These are phyloP conservation scores for Dioctria linearis DNA, from an alignment of 2,888 invertebrate genomes.

Conservation along the genomic window DNA sequence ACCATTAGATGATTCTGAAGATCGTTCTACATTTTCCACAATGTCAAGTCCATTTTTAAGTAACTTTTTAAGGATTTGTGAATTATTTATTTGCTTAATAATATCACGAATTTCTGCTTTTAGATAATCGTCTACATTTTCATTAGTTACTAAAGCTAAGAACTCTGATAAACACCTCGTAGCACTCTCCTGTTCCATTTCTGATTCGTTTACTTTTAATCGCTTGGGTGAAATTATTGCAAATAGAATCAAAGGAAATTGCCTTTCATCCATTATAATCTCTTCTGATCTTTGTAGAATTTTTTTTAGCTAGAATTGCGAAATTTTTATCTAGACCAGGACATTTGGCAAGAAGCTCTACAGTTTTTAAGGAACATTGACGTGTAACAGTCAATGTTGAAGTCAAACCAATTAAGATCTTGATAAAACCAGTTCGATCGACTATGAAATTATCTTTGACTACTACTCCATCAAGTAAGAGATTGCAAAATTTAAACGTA, in stretches of 20 bases:
- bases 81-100: conserved; percentile 71
- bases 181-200: conserved; percentile 60
- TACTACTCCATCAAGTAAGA: conserved; percentile 59
- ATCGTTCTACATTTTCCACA: conserved; percentile 60
- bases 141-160: conserved; percentile 66
- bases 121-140: conserved; percentile 71
- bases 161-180: conserved; percentile 65
- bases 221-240: conserved; percentile 75
- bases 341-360: conserved; percentile 67
- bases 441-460: conserved; percentile 59
- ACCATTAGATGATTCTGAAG: neutral
- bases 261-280: conserved; percentile 78
- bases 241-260: conserved; percentile 77
- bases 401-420: conserved; percentile 73
- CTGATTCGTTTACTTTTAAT: conserved; percentile 52
- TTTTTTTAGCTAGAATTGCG: conserved; percentile 58
- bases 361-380: conserved; percentile 73
- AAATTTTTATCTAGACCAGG: neutral
- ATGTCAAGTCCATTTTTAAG: conserved; percentile 64
- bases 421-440: conserved; percentile 62
- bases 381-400: conserved; percentile 75
- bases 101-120: conserved; percentile 72
- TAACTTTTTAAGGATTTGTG: conserved; percentile 71
- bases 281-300: conserved; percentile 73
- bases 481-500: conserved; percentile 69